phyloP scores from a whole-genome alignment of 1,140 invertebrate genomes.

The Saccostrea echinata region DNA sequence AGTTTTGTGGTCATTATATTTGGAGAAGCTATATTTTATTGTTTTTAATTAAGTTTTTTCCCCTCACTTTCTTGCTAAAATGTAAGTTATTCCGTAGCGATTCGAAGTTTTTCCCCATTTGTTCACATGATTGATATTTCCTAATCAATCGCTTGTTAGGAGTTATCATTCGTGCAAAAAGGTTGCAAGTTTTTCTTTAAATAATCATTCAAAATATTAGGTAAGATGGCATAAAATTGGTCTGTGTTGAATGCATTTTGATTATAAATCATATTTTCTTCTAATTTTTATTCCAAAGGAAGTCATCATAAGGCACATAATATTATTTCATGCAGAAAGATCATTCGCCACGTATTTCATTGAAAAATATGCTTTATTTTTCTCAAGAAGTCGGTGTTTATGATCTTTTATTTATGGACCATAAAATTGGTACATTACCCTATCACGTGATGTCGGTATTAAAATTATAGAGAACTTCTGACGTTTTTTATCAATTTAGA shows the following conservation, averaged over 20 bases:
- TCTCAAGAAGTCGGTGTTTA: too few species aligned
- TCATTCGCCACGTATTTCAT: too few species aligned
- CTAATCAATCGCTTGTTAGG: neutral
- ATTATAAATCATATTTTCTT: too few species aligned
- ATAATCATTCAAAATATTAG: too few species aligned
- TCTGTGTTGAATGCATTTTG: too few species aligned
- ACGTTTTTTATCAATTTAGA: neutral
- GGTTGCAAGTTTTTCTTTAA: neutral
- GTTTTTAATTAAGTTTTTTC: neutral
- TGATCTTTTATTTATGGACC: neutral
- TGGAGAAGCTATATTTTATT: slow-evolving; percentile 8
- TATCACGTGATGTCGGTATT: neutral
- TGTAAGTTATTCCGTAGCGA: neutral
- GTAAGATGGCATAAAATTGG: too few species aligned
- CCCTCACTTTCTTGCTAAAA: neutral
- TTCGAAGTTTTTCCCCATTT: neutral
- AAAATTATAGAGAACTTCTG: neutral
- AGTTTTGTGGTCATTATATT: slow-evolving; percentile 8
- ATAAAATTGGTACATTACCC: neutral
- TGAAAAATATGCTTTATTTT: too few species aligned
- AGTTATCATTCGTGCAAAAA: slow-evolving; percentile 33
- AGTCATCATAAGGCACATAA: too few species aligned
- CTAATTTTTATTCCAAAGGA: too few species aligned
- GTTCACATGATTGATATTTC: neutral
- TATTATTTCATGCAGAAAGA: too few species aligned